These are phyloP conservation scores for Hippocampus mohnikei DNA, from an alignment of 2,113 vertebrate species.

Conservation along the genomic window DNA sequence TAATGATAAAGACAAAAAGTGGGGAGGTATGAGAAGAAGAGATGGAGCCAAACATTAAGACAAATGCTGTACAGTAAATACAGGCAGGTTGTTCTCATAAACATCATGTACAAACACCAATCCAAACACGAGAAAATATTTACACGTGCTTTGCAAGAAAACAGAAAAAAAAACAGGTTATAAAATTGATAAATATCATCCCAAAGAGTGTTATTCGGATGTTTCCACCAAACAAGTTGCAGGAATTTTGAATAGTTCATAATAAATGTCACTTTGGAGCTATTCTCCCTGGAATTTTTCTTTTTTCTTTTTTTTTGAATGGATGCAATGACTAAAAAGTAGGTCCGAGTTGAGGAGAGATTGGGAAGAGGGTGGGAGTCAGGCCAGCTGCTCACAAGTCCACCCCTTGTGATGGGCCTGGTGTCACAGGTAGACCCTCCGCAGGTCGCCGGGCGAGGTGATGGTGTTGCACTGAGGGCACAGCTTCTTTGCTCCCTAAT, in stretches of 20 bases:
- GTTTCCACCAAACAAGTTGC: constrained; percentile 18
- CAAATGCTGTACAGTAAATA: constrained; percentile 56
- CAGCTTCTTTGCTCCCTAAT: constrained; percentile 78
- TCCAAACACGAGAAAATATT: constrained; percentile 61
- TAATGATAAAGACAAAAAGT: constrained; percentile 44
- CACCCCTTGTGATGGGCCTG: constrained; percentile 37
- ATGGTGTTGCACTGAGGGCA: constrained; percentile 82
- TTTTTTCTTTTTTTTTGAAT: not conserved
- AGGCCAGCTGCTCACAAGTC: constrained; percentile 66
- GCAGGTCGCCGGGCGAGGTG: constrained; percentile 78
- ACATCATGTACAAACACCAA: constrained; percentile 47
- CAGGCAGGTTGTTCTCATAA: constrained; percentile 37
- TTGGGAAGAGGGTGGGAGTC: constrained; percentile 27
- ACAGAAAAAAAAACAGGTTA: constrained; percentile 41
- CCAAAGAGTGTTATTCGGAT: constrained; percentile 36
- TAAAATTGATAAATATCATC: constrained; percentile 53
- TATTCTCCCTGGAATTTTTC: not conserved
- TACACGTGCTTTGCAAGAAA: constrained; percentile 67
- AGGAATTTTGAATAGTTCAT: constrained; percentile 33
- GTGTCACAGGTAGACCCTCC: constrained; percentile 77
- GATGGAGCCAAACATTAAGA: constrained; percentile 51
- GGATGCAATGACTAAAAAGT: constrained; percentile 7
- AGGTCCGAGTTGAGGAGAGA: constrained; percentile 8
- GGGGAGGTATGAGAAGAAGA: not conserved
- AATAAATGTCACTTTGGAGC: constrained; percentile 29